Base-by-base conservation (phyloP, 1,140 invertebrate species). In the Atta cephalotes region DNA sequence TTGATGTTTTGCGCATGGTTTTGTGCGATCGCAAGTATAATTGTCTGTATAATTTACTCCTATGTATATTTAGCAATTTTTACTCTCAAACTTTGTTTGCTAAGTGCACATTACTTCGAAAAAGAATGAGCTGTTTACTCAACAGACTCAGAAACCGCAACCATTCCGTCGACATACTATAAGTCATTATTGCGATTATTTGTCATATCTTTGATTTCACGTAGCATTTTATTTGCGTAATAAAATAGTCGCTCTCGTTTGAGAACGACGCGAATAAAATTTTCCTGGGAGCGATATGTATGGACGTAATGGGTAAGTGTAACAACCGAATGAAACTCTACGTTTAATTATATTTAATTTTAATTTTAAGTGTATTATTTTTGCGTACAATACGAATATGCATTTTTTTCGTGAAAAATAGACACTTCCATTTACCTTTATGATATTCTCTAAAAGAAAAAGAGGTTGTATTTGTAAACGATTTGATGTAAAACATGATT, bases 221-320 rank as follows among this genome's bases (percentile, higher is more conserved):
- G 56, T 88, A 86, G 62, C 72, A 85, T 90, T 87, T 90, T 87
- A 81, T 85, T 53, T 53, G 62, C 86, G 79, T 56, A 77, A n/a
- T n/a, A 82, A 9, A 66, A 7, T 70, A 35, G 28, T 78, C 68
- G 76, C 56, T 85, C 45, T 77, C 53, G 12, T 35, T 53, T 21
- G 63, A 58, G 49, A 79, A 60, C 28, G n/a, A 45, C 25, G 25
- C 70, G 39, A 66, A 62, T 90, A 76, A 78, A 72, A 80, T 49
- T 90, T 91, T 58, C 88, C 90, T 88, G 90, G 88, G 88, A 72
- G 80, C 76, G 51, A 89, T 91, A 53, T 87, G 39, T 90, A 90
- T 87, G 91, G 88, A 90, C 70, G 39, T 89, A 80, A 87, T 86
- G 90, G 91, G 91, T 92, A 92, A 92, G 91, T 92, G 86, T 74